These are phyloP conservation scores for Pammene fasciana DNA, from an alignment of 2,888 invertebrate genomes.

Conservation along the genomic window DNA sequence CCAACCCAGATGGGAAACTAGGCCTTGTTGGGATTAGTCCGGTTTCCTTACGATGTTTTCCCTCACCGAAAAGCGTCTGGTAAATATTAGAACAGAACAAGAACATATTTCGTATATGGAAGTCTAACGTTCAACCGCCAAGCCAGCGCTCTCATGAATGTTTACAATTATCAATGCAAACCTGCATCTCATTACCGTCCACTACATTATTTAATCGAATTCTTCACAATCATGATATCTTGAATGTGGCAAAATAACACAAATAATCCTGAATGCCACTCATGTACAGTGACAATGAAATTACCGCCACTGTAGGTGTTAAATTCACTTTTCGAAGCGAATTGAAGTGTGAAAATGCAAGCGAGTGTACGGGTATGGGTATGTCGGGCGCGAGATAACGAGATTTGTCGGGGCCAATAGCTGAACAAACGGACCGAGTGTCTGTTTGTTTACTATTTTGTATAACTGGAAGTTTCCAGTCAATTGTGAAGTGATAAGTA, in stretches of 20 bases:
- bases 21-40: no score
- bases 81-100: no score
- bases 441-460: slow-evolving; percentile 17
- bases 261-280: neutral
- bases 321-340: slow-evolving; percentile 15
- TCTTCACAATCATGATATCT: neutral
- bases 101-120: no score
- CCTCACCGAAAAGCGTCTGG: no score
- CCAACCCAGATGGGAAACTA: no score
- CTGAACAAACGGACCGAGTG: slow-evolving; percentile 8
- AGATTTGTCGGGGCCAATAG: slow-evolving; percentile 23
- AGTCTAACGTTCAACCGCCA: no score
- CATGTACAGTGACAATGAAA: neutral
- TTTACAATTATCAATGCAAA: no score
- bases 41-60: no score
- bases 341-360: slow-evolving; percentile 24
- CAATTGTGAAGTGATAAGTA: neutral
- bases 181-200: no score
- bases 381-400: slow-evolving; percentile 6
- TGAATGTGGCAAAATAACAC: neutral
- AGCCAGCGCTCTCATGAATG: no score
- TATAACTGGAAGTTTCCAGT: neutral
- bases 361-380: slow-evolving; percentile 1
- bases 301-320: slow-evolving; percentile 3
- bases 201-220: no score